Conservation (phyloP, 2,888 invertebrate genomes). For the Eledona agricola region DNA sequence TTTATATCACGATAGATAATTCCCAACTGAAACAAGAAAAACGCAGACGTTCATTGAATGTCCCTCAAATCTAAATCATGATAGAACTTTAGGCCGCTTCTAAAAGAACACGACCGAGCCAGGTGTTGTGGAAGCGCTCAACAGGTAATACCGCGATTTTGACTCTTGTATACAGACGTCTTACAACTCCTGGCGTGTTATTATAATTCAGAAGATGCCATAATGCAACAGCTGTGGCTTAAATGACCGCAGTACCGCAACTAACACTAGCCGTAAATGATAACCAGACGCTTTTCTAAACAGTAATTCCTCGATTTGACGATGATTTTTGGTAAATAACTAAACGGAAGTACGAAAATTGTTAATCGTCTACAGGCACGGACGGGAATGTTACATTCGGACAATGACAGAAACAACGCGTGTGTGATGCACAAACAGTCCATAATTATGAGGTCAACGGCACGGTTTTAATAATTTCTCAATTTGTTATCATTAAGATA, state of each 20-base stretch:
- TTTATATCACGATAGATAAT: constrained; percentile 99
- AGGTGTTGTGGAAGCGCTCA: constrained; percentile 28
- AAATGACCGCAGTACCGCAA: constrained; percentile 5
- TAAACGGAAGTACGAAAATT: too few species aligned
- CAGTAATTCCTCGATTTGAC: too few species aligned
- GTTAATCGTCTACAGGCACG: constrained; percentile 2
- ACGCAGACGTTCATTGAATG: constrained; percentile 1
- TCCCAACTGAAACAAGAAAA: constrained; percentile 76
- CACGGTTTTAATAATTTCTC: constrained; percentile 29
- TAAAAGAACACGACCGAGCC: constrained; percentile 18
- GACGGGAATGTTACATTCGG: constrained; percentile 18
- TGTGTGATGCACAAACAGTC: constrained; percentile 27
- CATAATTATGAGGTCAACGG: constrained; percentile 34
- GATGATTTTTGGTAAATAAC: too few species aligned
- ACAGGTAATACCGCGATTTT: constrained; percentile 32
- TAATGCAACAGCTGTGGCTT: constrained; percentile 32
- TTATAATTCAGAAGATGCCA: too few species aligned
- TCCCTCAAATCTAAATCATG: constrained; percentile 2
- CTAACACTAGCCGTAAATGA: too few species aligned
- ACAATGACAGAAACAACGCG: constrained; percentile 25
- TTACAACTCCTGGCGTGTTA: constrained; percentile 7
- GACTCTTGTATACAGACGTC: constrained; percentile 8
- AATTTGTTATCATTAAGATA: constrained; percentile 18
- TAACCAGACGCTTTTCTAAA: too few species aligned
- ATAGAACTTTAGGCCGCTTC: constrained; percentile 3